Conservation (phyloP, 2,113 vertebrate species). For the Origma solitaria region DNA sequence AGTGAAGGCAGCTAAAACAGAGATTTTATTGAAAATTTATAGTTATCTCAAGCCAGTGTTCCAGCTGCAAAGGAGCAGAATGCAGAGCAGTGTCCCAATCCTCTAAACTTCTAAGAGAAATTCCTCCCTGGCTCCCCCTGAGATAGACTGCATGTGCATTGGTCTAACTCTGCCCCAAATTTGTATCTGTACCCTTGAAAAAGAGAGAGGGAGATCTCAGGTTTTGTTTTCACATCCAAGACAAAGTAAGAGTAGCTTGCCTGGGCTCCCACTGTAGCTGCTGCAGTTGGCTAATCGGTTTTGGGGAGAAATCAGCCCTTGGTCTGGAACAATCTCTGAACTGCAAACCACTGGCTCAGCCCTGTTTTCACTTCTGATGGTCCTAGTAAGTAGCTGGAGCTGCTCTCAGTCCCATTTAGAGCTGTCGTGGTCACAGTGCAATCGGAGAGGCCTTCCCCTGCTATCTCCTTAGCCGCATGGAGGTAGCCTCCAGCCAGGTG, state of each 20-base stretch:
- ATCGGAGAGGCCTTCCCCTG: background rate
- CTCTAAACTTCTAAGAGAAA: background rate
- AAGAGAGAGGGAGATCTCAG: background rate
- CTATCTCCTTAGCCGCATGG: background rate
- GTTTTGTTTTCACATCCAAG: background rate
- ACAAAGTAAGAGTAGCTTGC: background rate
- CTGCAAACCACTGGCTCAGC: background rate
- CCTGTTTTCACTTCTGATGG: background rate
- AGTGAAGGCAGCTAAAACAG: background rate
- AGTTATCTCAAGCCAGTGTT: background rate
- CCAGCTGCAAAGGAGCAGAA: background rate
- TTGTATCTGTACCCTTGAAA: background rate
- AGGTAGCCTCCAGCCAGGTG: slow-evolving; percentile 5
- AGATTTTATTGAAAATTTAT: background rate
- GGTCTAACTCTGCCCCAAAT: background rate
- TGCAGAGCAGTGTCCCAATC: rapidly evolving
- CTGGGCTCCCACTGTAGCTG: background rate
- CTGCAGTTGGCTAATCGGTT: background rate
- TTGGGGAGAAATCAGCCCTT: background rate
- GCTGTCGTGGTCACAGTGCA: background rate
- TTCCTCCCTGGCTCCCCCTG: background rate
- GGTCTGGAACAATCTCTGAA: background rate
- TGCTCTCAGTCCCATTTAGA: background rate
- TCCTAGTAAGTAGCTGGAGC: background rate
- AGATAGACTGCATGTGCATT: background rate